Base-by-base conservation (phyloP, 2,113 vertebrate species). In the Erpornis zantholeuca region DNA sequence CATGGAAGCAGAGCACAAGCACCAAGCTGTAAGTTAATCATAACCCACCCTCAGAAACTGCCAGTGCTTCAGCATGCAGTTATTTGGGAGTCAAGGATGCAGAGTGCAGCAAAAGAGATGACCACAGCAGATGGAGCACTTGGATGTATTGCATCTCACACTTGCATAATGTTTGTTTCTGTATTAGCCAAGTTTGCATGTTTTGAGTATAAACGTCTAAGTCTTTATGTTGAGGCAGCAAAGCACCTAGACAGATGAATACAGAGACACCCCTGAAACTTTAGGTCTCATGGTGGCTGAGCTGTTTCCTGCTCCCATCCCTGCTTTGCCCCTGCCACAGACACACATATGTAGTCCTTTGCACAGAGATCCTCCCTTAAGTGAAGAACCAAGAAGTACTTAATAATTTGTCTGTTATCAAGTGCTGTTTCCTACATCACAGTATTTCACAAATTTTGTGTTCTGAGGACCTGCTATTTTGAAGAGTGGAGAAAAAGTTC, bases 21-120 rank as follows among this genome's bases (percentile, higher is more conserved):
- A 4, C 83, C 54, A 82, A 94, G 31, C 63, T 92, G 97, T 98
- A 97, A 98, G 98, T 70, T 47, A 63, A 72, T 35, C 24, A 38
- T 59, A 49, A 35, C 47, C 22, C 82, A 10, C 38, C 15, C 31
- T 63, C 49, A 15, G 66, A 42, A 70, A 56, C 31, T 20, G 14
- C 11, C 1, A 11, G 13, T 12, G 28, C 69, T 90, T 66, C 14
- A 1, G 50, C 21, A 13, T 4, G 3, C 49, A 23, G 36, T 68
- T 86, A 7, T 23, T 12, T 75, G 68, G 33, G 82, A 77, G 17
- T 29, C 68, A 72, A 44, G 31, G 54, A 65, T 4, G 2, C 60
- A 76, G 53, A 70, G 72, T 15, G 33, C 24, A 78, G 40, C 17
- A 56, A 38, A 42, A 66, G 8, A 35, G 40, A 53, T 70, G 60